These are phyloP conservation scores for Scolanthus callimorphus DNA, from an alignment of 92 coral and sea anemone genomes.

Conservation along the genomic window DNA sequence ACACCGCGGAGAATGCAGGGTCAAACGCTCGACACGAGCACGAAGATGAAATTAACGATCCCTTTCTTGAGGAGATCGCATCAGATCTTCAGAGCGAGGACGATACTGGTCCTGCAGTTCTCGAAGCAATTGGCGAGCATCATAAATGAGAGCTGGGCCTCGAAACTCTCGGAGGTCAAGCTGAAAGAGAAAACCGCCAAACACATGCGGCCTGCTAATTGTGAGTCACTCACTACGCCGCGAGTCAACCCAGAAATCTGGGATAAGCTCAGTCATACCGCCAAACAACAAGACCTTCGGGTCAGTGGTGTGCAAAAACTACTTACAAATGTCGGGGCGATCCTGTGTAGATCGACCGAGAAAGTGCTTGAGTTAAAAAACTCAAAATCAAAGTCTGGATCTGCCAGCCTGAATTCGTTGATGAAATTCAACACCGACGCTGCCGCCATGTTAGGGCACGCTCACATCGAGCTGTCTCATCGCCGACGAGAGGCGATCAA, in stretches of 20 bases:
- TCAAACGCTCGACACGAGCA: constrained; percentile 20
- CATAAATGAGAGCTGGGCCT: constrained; percentile 35
- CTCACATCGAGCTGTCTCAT: constrained; percentile 23
- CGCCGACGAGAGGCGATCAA: constrained; percentile 27
- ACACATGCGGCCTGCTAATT: constrained; percentile 43
- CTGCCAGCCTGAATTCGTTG: no score
- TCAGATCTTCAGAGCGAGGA: constrained; percentile 6
- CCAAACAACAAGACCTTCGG: constrained; percentile 15
- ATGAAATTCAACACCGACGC: constrained; percentile 21
- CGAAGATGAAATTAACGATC: no score
- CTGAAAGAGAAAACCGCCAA: constrained; percentile 23
- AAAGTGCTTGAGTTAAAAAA: no score
- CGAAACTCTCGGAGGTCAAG: constrained; percentile 39
- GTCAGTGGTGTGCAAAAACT: constrained; percentile 2
- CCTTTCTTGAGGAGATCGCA: constrained; percentile 8
- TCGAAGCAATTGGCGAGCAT: constrained; percentile 18
- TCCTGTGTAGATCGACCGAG: no score
- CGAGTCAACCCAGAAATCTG: constrained; percentile 35
- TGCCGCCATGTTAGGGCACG: constrained; percentile 13
- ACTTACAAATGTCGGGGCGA: constrained; percentile 1
- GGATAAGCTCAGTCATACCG: constrained; percentile 17
- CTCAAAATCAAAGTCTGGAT: no score
- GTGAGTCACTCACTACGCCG: constrained; percentile 32
- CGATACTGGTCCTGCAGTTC: constrained; percentile 2
- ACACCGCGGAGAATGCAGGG: no score